Base-by-base conservation (phyloP, 2,113 vertebrate species). In the Globicephala melas region DNA sequence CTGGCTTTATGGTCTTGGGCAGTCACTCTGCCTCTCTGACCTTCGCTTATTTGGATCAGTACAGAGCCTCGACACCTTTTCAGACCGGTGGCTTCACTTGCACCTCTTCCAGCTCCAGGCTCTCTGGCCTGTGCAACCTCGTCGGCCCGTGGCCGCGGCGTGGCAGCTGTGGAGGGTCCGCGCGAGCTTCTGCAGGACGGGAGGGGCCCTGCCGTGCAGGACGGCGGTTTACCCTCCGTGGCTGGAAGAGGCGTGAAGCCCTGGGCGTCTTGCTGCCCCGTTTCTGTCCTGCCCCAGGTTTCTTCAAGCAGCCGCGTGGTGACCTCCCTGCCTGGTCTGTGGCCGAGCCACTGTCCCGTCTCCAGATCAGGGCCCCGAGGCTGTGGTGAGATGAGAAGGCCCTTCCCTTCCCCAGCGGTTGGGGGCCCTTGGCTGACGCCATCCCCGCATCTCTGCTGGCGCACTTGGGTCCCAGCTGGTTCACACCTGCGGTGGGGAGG, bases 131-230 rank as follows among this genome's bases (percentile, higher is more conserved):
- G 15, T 13, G 25, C 8, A 15, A 4, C 55, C 84, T 71, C 13
- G 6, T 6, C 20, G 74, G 53, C 13, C 31, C 60, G 15, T 41
- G 36, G 50, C 84, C 1, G 1, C 15, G 1, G 5, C 13, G 25
- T 47, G 33, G 28, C 55, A 41, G 7, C 60, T 5, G 21, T 26
- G 31, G 28, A 31, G 25, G 21, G 44, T 3, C 12, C 28, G 2
- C 1, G 1, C 0, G 0, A 5, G n/a, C 36, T 20, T 67, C 13
- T 31, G 15, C 9, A 28, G 53, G 28, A 5, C 13, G 31, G 68
- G 36, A 25, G 1, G 36, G n/a, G 47, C 20, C 65, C 50, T 58
- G 18, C 1, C 21, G 8, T 28, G 33, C 28, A 21, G 23, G 83
- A 5, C 4, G 5, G 76, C 26, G 6, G 25, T 58, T 36, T 15